Base-by-base conservation (phyloP, 2,888 invertebrate genomes). In the Cacoxenus indagator region DNA sequence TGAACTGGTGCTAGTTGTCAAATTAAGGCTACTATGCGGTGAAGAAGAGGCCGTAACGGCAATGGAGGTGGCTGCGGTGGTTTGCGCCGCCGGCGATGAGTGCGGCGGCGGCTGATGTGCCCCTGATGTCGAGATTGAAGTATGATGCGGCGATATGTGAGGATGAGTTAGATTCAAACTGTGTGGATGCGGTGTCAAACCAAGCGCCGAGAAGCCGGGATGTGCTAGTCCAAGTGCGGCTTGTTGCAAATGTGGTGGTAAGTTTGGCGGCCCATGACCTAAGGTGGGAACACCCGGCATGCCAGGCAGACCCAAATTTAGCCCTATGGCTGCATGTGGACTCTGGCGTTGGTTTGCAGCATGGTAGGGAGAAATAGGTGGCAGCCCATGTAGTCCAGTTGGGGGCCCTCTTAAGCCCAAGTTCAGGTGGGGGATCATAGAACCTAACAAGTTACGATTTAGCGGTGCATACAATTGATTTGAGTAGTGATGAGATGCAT, bases 311-410 rank as follows among this genome's bases (percentile, higher is more conserved):
- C 86, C 87, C 27, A 88, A 71, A 69, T 86, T 87, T 1, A 87
- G 76, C 0, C 87, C 84, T 84, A 88, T 86, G 8, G 84, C 79
- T 0, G 76, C 76, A 72, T 84, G 84, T 4, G 87, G 86, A 68
- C 87, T 87, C 74, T 87, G 88, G 2, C 88, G 84, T 73, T 88
- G 88, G 61, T 85, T 82, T 31, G 86, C 81, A 48, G 86, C 81
- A 74, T 88, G 88, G 65, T 88, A 88, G 64, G 88, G 87, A 37
- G 88, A 87, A 75, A 88, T 85, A 0, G 85, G 77, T 0, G 88
- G 82, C 6, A 88, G 74, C 0, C 85, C 81, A 69, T 88, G 88
- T 4, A 88, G 71, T 0, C 85, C 81, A 0, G 75, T 77, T 1
- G 87, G 86, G 0, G 87, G 85, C 1, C 85, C 87, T 2, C 88